Evolutionary conservation across 2,113 vertebrate species (phyloP).

Genomic region (Enhydra lutris): DNA sequence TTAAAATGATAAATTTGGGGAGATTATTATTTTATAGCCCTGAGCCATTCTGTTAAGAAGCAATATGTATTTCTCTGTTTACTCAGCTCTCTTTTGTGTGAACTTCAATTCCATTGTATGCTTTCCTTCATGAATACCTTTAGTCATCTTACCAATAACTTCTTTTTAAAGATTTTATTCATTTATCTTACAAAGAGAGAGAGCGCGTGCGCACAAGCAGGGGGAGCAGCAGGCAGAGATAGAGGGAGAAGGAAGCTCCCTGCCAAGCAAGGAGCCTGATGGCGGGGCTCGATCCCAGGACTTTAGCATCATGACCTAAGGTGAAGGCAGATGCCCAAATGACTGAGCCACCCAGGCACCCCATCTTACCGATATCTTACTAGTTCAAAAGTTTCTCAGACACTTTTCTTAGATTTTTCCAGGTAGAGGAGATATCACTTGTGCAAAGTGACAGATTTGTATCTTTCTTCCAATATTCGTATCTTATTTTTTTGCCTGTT

Average conservation of each 20-base stretch:
- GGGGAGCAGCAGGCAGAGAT: no score
- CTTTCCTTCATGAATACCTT: background rate
- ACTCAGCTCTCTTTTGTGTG: background rate
- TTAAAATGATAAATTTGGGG: background rate
- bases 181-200: no score
- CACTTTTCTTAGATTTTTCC: background rate
- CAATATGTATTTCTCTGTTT: background rate
- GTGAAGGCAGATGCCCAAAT: no score
- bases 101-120: background rate
- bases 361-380: background rate
- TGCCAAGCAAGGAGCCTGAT: no score
- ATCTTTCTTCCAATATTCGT: background rate
- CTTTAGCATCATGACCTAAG: no score
- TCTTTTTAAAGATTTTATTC: background rate
- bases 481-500: background rate
- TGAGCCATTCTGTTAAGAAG: constrained; percentile 24
- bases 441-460: background rate
- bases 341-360: no score
- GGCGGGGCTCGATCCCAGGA: no score
- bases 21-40: background rate
- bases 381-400: background rate
- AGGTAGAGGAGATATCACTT: background rate
- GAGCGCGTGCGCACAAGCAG: no score
- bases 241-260: no score
- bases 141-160: background rate